These are phyloP conservation scores for Amblyjoppa proteus DNA, from an alignment of 2,888 invertebrate genomes.

Conservation along the genomic window DNA sequence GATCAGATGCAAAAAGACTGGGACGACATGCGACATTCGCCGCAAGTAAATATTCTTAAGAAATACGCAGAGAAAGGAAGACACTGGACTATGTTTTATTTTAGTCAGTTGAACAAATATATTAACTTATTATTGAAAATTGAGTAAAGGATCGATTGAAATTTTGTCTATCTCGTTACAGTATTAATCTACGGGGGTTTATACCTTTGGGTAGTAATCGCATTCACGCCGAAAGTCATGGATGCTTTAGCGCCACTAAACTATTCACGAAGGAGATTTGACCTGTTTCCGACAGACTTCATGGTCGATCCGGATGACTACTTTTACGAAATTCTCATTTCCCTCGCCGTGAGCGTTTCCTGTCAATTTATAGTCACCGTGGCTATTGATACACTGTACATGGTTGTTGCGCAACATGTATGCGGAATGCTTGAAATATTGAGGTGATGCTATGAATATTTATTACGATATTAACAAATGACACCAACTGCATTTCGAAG, in stretches of 20 bases:
- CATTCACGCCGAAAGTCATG: background rate
- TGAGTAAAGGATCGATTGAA: background rate
- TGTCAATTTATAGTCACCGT: background rate
- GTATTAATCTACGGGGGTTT: background rate
- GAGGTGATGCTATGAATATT: constrained; percentile 6
- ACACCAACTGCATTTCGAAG: too few relatives aligned
- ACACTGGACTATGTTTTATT: background rate
- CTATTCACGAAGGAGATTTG: background rate
- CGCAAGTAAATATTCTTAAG: background rate
- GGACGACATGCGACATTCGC: background rate
- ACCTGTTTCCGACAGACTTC: constrained; percentile 12
- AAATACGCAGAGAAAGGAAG: background rate
- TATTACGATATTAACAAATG: background rate
- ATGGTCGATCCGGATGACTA: constrained; percentile 18
- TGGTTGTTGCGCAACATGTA: background rate
- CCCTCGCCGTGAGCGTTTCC: background rate
- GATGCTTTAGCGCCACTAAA: constrained; percentile 1
- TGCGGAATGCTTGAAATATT: constrained; percentile 23
- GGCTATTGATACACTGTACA: constrained; percentile 16
- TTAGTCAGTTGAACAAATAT: constrained; percentile 9
- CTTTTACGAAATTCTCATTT: background rate
- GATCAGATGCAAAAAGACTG: background rate
- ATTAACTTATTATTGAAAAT: background rate
- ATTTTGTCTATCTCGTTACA: background rate
- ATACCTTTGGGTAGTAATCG: background rate